phyloP scores from a whole-genome alignment of 2,888 invertebrate genomes.

The Macrosoma leucophasiata region DNA sequence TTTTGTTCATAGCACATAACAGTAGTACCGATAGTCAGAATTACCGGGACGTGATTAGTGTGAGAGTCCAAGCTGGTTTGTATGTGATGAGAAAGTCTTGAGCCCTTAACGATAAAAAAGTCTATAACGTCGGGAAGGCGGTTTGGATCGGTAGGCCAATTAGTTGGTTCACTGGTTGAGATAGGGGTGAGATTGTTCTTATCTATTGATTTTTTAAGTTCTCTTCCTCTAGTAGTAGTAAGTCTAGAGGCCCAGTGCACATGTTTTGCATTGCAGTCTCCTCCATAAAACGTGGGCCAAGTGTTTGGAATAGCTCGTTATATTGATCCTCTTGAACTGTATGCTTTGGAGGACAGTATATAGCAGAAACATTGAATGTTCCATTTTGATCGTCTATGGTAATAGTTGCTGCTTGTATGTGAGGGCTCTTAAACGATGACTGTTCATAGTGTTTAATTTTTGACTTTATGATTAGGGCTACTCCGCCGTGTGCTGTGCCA shows the following conservation, averaged over 20 bases:
- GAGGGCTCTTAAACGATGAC: background rate
- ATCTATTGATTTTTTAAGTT: slow-evolving; percentile 19
- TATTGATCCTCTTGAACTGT: slow-evolving; percentile 5
- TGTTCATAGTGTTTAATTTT: slow-evolving; percentile 1
- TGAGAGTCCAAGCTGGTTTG: slow-evolving; percentile 22
- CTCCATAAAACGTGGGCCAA: slow-evolving; percentile 18
- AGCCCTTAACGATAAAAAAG: slow-evolving; percentile 20
- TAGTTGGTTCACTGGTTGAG: slow-evolving; percentile 23
- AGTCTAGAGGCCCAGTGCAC: slow-evolving; percentile 17
- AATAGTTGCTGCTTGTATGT: slow-evolving; percentile 4
- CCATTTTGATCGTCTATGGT: slow-evolving; percentile 1
- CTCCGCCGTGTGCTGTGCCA: slow-evolving; percentile 2
- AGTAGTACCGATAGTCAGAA: slow-evolving; percentile 18
- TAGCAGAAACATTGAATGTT: background rate
- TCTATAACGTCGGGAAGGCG: slow-evolving; percentile 24
- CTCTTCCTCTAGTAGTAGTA: slow-evolving; percentile 20
- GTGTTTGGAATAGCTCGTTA: slow-evolving; percentile 2
- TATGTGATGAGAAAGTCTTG: slow-evolving; percentile 2
- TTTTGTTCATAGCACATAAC: slow-evolving; percentile 1
- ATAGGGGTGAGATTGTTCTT: slow-evolving; percentile 12
- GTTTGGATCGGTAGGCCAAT: slow-evolving; percentile 24
- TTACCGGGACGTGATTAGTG: slow-evolving; percentile 26
- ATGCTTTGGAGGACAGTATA: slow-evolving; percentile 5
- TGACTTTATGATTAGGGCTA: slow-evolving; percentile 2
- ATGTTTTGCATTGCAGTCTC: slow-evolving; percentile 22